A percentile compares a stretch with the other conserved stretches of the same genome.
Conservation (phyloP, 1,140 invertebrate species). For the Pseudobourletiella spinata region DNA sequence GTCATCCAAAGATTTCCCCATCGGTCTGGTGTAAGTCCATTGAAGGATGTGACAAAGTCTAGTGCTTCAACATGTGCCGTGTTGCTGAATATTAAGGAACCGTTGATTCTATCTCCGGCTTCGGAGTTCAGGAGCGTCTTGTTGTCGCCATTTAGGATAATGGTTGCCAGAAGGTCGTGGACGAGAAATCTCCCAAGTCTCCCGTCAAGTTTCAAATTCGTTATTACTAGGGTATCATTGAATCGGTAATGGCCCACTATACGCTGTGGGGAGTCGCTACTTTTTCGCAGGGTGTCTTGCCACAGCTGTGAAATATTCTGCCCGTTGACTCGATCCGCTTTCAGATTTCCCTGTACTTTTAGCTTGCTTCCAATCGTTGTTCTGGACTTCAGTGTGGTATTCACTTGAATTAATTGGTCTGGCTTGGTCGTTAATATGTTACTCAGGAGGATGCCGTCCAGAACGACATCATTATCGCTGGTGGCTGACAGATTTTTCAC, state of each 20-base stretch:
- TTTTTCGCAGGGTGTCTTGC: not conserved
- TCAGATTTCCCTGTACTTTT: not conserved
- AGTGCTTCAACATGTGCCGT: not conserved
- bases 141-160: not conserved
- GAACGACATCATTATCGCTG: not conserved
- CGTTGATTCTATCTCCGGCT: not conserved
- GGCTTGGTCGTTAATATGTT: not conserved
- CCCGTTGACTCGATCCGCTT: not conserved
- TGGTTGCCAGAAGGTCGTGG: not conserved
- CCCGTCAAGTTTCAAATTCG: not conserved
- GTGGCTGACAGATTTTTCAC: not conserved
- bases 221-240: not conserved
- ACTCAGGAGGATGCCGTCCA: slow-evolving; percentile 2
- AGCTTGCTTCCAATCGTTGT: not conserved
- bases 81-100: not conserved
- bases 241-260: not conserved
- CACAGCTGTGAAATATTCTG: not conserved
- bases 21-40: not conserved
- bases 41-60: not conserved
- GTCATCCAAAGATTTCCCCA: slow-evolving; percentile 10
- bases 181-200: not conserved
- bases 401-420: not conserved
- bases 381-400: not conserved
- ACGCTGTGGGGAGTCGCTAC: not conserved
- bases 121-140: no score